These are phyloP conservation scores for Matsumyia berberina DNA, from an alignment of 2,888 invertebrate genomes.

Conservation along the genomic window DNA sequence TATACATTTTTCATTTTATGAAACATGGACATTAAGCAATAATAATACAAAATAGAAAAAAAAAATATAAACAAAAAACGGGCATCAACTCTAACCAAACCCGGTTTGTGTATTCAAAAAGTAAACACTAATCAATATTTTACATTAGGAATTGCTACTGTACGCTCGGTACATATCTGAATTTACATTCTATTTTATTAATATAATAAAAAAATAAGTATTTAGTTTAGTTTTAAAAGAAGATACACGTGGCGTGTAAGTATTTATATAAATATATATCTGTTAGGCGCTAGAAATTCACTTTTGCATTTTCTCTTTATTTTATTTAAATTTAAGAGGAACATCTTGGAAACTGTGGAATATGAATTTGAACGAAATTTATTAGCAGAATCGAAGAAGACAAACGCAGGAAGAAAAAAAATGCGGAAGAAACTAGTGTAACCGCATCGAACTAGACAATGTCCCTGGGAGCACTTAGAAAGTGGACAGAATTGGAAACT, in stretches of 20 bases:
- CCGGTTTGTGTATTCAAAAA: slow-evolving; percentile 25
- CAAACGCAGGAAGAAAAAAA: slow-evolving; percentile 13
- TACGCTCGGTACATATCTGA: slow-evolving; percentile 47
- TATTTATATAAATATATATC: slow-evolving; percentile 38
- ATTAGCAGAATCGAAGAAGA: slow-evolving; percentile 6
- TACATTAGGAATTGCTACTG: slow-evolving; percentile 65
- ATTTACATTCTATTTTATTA: slow-evolving; percentile 64
- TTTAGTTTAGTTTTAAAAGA: slow-evolving; percentile 47
- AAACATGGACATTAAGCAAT: slow-evolving; percentile 53
- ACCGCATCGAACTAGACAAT: slow-evolving; percentile 85
- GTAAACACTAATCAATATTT: slow-evolving; percentile 69
- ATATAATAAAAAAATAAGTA: slow-evolving; percentile 72
- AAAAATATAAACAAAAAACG: too few species aligned
- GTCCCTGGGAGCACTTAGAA: slow-evolving; percentile 89
- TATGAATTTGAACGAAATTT: slow-evolving; percentile 24
- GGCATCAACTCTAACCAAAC: slow-evolving; percentile 38
- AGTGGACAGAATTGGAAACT: slow-evolving; percentile 91
- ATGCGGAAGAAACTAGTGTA: background rate
- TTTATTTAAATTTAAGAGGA: slow-evolving; percentile 54
- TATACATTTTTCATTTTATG: slow-evolving; percentile 47
- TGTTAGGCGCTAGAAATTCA: slow-evolving; percentile 58
- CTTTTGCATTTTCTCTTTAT: slow-evolving; percentile 46
- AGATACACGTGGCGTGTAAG: slow-evolving; percentile 29
- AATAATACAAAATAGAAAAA: slow-evolving; percentile 52
- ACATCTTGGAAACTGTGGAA: slow-evolving; percentile 57